A percentile compares a stretch with the other conserved stretches of the same genome.
phyloP scores from a whole-genome alignment of 2,888 invertebrate genomes.

The Xylophagus ater region DNA sequence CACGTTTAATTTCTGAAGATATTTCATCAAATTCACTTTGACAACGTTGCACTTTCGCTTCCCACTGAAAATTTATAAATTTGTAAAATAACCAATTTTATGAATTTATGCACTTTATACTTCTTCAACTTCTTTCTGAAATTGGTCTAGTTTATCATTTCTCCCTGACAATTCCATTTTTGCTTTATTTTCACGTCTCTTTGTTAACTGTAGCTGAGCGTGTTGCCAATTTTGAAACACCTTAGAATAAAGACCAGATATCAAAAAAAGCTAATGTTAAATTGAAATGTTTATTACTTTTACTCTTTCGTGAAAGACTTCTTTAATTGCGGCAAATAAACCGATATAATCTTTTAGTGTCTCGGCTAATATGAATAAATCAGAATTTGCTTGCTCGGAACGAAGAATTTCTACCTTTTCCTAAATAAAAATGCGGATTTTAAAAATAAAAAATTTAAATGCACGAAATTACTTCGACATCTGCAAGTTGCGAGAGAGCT shows the following conservation, averaged over 20 bases:
- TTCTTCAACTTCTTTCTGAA: slow-evolving; percentile 85
- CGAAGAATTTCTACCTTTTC: slow-evolving; percentile 75
- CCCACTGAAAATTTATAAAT: slow-evolving; percentile 55
- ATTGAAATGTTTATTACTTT: slow-evolving; percentile 40
- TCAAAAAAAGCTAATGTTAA: too few relatives aligned
- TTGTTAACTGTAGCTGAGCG: slow-evolving; percentile 85
- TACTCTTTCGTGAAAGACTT: slow-evolving; percentile 59
- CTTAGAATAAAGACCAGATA: slow-evolving; percentile 46
- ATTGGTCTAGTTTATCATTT: slow-evolving; percentile 79
- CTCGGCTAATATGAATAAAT: slow-evolving; percentile 89
- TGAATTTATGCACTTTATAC: slow-evolving; percentile 40
- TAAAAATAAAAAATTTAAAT: background rate
- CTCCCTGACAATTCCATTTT: slow-evolving; percentile 84
- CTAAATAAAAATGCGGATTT: slow-evolving; percentile 21
- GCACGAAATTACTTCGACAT: slow-evolving; percentile 57
- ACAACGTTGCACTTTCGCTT: slow-evolving; percentile 90
- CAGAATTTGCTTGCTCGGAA: slow-evolving; percentile 86
- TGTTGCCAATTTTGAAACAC: slow-evolving; percentile 97
- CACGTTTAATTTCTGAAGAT: slow-evolving; percentile 86
- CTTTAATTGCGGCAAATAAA: slow-evolving; percentile 83
- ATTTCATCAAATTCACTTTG: slow-evolving; percentile 94
- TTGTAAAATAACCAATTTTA: background rate
- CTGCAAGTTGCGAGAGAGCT: slow-evolving; percentile 81
- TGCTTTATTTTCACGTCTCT: slow-evolving; percentile 87
- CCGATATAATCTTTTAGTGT: slow-evolving; percentile 90